A percentile compares a stretch with the other conserved stretches of the same genome.
Conservation (phyloP, 2,888 invertebrate species). For the Busseola fusca region DNA sequence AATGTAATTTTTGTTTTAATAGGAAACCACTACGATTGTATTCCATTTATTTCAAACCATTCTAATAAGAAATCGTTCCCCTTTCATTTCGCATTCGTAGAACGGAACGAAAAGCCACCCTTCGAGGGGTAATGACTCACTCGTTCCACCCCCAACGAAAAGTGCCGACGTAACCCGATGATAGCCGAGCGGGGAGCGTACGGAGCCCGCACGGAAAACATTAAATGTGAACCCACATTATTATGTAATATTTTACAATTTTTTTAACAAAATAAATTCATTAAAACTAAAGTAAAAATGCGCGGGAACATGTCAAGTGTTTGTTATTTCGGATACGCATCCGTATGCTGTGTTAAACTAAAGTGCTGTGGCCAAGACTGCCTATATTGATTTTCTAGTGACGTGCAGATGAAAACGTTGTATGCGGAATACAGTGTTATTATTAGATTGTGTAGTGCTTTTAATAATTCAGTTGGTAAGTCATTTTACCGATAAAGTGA, state of each 20-base stretch:
- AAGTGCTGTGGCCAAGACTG: constrained; percentile 54
- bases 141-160: constrained; percentile 72
- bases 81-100: constrained; percentile 56
- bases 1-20: not conserved
- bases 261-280: constrained; percentile 65
- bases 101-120: constrained; percentile 84
- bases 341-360: constrained; percentile 50
- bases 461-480: constrained; percentile 63
- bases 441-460: constrained; percentile 74
- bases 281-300: constrained; percentile 59
- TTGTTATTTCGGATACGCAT: constrained; percentile 47
- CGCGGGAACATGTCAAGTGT: constrained; percentile 51
- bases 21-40: not conserved
- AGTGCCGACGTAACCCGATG: constrained; percentile 74
- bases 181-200: constrained; percentile 73
- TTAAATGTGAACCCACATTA: constrained; percentile 73
- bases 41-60: constrained; percentile 1
- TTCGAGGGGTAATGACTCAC: constrained; percentile 84
- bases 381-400: constrained; percentile 84
- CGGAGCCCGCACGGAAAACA: constrained; percentile 78
- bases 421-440: constrained; percentile 82
- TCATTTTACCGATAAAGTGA: constrained; percentile 14
- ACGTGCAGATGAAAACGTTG: constrained; percentile 76
- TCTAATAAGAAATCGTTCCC: constrained; percentile 23
- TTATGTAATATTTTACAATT: constrained; percentile 81